Base-by-base conservation (phyloP, 2,888 invertebrate species). In the Netelia melanura region DNA sequence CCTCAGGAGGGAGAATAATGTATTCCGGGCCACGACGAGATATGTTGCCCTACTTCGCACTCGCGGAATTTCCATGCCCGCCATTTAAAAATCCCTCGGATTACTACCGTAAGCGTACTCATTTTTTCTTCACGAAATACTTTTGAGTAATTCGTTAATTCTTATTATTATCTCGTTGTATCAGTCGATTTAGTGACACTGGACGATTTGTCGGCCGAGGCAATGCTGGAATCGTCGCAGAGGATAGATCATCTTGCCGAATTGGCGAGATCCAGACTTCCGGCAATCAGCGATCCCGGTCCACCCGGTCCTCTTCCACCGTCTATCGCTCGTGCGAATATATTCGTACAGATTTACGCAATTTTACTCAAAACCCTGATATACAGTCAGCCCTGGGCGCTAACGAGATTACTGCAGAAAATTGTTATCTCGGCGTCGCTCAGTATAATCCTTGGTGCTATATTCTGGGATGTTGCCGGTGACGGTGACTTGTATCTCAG, bases 31-130 rank as follows among this genome's bases (percentile, higher is more conserved):
- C 97, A 90, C 95, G 98, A 90, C 95, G 97, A 90, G 98, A 98
- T 93, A 97, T 99, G 97, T 96, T 98, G 93, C 97, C 98, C 91
- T 99, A 99, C 94, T 99, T 99, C 94, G 97, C 95, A 5, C 92
- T 95, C 85, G 96, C 97, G 5, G 98, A 98, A 91, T 99, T 98
- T 94, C 98, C 98, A 1, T 99, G 98, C 94, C 99, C 99, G 14
- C 97, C 98, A 0, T 98, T 97, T 94, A 99, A 99, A 94, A 99
- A 99, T 93, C 98, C 98, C 71, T 98, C 98, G 0, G 99, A 99
- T 94, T 99, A 99, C 93, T 99, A 99, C 93, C 95, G 98, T 98
- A 94, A 96, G 97, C 95, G n/a, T 11, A 54, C 83, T 52, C 78
- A 11, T 79, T 61, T 38, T 6, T 6, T 38, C 38, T 38, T 38